Base-by-base conservation (phyloP, 2,797 vertebrate species). In the Mycteria americana region DNA sequence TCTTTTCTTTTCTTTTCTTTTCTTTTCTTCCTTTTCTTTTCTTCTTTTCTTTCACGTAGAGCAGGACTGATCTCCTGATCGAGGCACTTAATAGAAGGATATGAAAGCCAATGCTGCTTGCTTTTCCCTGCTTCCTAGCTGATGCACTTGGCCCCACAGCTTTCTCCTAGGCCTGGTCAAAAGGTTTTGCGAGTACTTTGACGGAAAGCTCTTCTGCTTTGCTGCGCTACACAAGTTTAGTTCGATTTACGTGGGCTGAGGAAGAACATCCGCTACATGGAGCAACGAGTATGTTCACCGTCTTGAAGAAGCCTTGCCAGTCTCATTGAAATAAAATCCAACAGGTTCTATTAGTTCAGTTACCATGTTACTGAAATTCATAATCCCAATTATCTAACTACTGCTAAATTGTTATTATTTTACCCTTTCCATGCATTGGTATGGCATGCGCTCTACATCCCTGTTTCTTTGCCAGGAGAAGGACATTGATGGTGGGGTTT, bases 201-300 rank as follows among this genome's bases (percentile, higher is more conserved):
- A 16, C 50, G 68, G 37, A 86, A 74, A 57, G 17, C 14, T 67
- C 31, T 51, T 22, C 46, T 53, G 46, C 59, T 83, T 76, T 45
- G 37, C 46, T 69, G 37, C 3, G 4, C 68, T 72, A 6, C 28
- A 1, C 18, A 16, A 21, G 21, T 64, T 76, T 19, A 64, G 13
- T 46, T 48, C 6, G 1, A 4, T 41, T 41, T 46, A 39, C 0
- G 0, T 48, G 4, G 4, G 45, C 83, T 72, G 76, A 88, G 33
- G 53, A 90, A 33, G 23, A 43, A 59, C 35, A n/a, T 54, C 19
- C 0, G 0, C 53, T 45, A 19, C 2, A 1, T 41, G 54, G 25
- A 57, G 18, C 67, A 69, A 18, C 0, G 3, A 67, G 30, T 43
- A 16, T 21, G 15, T 48, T 70, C 19, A 19, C 54, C 11, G 6